Evolutionary conservation across 2,113 vertebrate genomes (phyloP).

Genomic region (Tonatia bakeri): DNA sequence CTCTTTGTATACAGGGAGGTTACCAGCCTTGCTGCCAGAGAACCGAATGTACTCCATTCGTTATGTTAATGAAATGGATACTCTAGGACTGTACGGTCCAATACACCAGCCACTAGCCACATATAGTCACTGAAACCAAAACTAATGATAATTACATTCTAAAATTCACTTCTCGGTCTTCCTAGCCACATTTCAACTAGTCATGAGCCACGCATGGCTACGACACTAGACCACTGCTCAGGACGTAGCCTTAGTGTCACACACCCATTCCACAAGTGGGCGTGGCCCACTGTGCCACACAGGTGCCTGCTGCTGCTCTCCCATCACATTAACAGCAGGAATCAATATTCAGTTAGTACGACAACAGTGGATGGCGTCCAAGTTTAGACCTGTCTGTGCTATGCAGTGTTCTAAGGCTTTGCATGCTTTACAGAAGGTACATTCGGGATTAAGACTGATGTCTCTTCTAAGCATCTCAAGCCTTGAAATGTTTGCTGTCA

Average conservation of each 20-base stretch:
- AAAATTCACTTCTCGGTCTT: neutral
- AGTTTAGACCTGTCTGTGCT: neutral
- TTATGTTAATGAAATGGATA: neutral
- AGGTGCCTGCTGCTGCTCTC: neutral
- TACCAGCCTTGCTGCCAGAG: neutral
- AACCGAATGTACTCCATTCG: neutral
- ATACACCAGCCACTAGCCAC: neutral
- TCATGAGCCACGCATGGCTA: neutral
- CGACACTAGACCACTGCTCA: fast-evolving
- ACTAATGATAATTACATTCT: neutral
- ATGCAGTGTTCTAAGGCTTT: neutral
- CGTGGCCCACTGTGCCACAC: fast-evolving
- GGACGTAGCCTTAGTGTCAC: neutral
- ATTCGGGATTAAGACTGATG: neutral
- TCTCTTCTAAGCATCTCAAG: slow-evolving; percentile 23
- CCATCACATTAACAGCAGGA: neutral
- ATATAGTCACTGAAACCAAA: neutral
- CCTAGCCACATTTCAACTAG: neutral
- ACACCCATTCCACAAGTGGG: neutral
- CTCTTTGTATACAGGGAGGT: neutral
- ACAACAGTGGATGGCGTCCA: neutral
- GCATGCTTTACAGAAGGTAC: neutral
- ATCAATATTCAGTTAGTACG: fast-evolving
- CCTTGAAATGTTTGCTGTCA: slow-evolving; percentile 40
- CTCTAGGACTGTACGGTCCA: neutral